Evolutionary conservation across 2,888 invertebrate genomes (phyloP).

Genomic region (Orchestes rusci): DNA sequence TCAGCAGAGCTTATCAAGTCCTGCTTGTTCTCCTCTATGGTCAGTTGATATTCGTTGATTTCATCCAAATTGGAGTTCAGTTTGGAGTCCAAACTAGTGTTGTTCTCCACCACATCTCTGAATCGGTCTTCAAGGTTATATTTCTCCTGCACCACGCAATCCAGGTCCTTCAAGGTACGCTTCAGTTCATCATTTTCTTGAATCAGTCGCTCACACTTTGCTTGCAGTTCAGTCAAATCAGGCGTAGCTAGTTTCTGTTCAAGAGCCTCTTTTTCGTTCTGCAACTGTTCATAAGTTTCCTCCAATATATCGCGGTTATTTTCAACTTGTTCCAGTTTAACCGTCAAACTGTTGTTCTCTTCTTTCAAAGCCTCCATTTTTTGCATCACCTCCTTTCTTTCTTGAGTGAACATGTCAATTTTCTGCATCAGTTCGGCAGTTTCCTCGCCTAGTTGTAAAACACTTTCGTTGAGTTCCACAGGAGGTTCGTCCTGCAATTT

Average conservation of each 20-base stretch:
- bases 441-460: constrained; percentile 55
- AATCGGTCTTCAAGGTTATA: constrained; percentile 32
- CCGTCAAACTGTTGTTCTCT: too few relatives aligned
- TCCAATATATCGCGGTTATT: constrained; percentile 41
- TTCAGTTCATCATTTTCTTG: constrained; percentile 34
- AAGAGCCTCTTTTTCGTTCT: constrained; percentile 47
- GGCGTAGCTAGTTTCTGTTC: constrained; percentile 33
- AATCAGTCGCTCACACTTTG: constrained; percentile 30
- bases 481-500: constrained; percentile 35
- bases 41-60: constrained; percentile 35
- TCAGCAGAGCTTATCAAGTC: constrained; percentile 37
- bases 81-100: constrained; percentile 33
- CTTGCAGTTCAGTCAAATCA: constrained; percentile 24
- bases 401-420: constrained; percentile 61
- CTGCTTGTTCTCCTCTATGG: constrained; percentile 38
- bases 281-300: constrained; percentile 42
- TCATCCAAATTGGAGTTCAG: constrained; percentile 33
- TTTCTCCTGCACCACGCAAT: constrained; percentile 34
- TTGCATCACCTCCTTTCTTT: constrained; percentile 62
- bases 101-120: constrained; percentile 26
- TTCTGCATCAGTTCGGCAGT: constrained; percentile 58
- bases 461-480: constrained; percentile 49
- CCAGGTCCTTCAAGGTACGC: constrained; percentile 31
- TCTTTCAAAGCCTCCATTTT: constrained; percentile 56
- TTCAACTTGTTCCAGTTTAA: constrained; percentile 44